Evolutionary conservation across 2,888 invertebrate genomes (phyloP).

Genomic region (Busseola fusca): DNA sequence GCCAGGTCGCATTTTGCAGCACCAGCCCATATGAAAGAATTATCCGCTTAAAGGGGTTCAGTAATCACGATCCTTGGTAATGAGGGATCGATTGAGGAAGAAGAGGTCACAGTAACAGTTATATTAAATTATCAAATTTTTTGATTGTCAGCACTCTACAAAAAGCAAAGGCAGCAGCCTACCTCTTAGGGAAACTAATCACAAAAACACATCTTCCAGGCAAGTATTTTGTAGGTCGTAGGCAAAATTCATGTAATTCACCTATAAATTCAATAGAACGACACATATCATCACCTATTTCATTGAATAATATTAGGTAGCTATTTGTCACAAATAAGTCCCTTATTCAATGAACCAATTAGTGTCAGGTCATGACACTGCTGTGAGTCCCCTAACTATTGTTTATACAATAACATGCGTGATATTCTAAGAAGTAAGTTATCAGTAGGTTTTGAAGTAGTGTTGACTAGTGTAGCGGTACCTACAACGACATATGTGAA

Average conservation of each 20-base stretch:
- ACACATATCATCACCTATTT: conserved; percentile 20
- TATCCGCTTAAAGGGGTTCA: too few relatives aligned
- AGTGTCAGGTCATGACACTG: conserved; percentile 49
- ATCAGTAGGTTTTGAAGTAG: conserved; percentile 21
- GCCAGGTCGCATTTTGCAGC: too few relatives aligned
- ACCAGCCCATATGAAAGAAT: too few relatives aligned
- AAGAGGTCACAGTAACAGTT: too few relatives aligned
- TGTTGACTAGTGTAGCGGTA: too few relatives aligned
- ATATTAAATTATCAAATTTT: too few relatives aligned
- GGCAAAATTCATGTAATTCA: conserved; percentile 44
- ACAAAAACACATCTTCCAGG: background rate
- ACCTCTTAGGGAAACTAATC: too few relatives aligned
- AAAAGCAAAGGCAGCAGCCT: too few relatives aligned
- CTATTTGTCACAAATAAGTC: conserved; percentile 35
- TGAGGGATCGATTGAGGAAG: too few relatives aligned
- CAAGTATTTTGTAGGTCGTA: background rate
- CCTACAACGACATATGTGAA: too few relatives aligned
- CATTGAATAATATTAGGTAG: conserved; percentile 23
- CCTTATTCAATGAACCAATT: conserved; percentile 47
- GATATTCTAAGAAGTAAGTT: conserved; percentile 36
- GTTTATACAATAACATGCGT: conserved; percentile 15
- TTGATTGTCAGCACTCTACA: too few relatives aligned
- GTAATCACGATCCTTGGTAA: too few relatives aligned
- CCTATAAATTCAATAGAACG: conserved; percentile 29
- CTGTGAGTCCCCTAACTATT: conserved; percentile 53